Conservation (phyloP, 2,113 vertebrate species). For the Trematomus loennbergii region DNA sequence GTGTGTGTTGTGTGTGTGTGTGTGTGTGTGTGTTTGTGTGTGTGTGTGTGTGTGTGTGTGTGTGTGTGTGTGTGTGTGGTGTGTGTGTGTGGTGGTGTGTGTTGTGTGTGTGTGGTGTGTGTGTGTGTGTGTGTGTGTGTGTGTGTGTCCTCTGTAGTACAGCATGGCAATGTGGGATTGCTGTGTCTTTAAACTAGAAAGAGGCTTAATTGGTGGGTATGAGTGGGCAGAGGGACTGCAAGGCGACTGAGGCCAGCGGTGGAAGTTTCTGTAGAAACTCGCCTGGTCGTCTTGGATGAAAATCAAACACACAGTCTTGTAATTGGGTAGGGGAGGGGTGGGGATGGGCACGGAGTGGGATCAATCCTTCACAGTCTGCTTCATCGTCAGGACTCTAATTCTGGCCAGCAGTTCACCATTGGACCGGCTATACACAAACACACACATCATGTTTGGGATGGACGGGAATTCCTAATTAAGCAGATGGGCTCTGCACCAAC, state of each 20-base stretch:
- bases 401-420: slow-evolving; percentile 21
- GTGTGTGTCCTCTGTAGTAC: slow-evolving; percentile 21
- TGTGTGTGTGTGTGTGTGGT: not conserved
- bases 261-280: slow-evolving; percentile 37
- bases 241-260: slow-evolving; percentile 30
- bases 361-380: slow-evolving; percentile 48
- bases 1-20: not conserved
- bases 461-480: slow-evolving; percentile 58
- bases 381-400: slow-evolving; percentile 42
- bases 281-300: slow-evolving; percentile 27
- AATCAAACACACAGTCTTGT: slow-evolving; percentile 54
- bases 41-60: slow-evolving; percentile 16
- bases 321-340: slow-evolving; percentile 44
- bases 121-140: slow-evolving; percentile 1
- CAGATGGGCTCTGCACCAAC: slow-evolving; percentile 40
- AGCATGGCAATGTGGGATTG: slow-evolving; percentile 46
- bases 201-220: slow-evolving; percentile 52
- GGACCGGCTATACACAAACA: slow-evolving; percentile 16
- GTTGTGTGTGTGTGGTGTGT: not conserved
- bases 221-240: slow-evolving; percentile 63
- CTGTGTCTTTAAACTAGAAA: slow-evolving; percentile 55
- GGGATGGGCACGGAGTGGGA: slow-evolving; percentile 26
- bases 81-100: slow-evolving; percentile 10
- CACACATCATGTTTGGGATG: slow-evolving; percentile 15
- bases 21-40: slow-evolving; percentile 11